Percentiles rank a stretch among this genome's conserved stretches.
These are phyloP conservation scores for Harpagifer antarcticus DNA, from an alignment of 2,797 vertebrate species.

Conservation along the genomic window DNA sequence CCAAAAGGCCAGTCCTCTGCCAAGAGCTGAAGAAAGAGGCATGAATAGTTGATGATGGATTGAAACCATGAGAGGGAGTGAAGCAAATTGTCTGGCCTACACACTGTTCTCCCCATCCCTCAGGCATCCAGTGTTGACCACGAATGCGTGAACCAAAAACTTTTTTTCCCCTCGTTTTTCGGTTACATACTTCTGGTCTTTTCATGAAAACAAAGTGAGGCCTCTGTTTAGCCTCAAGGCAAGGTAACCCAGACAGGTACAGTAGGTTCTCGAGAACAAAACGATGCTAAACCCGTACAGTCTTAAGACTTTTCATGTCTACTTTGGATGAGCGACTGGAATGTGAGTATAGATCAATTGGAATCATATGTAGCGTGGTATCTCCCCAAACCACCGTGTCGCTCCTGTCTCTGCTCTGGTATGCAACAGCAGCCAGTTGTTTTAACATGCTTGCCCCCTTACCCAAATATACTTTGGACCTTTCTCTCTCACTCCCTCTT, in stretches of 20 bases:
- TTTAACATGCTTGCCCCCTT: slow-evolving; percentile 64
- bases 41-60: slow-evolving; percentile 16
- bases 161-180: not conserved
- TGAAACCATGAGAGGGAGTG: slow-evolving; percentile 24
- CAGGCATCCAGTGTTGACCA: slow-evolving; percentile 19
- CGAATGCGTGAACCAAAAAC: slow-evolving; percentile 22
- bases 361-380: slow-evolving; percentile 64
- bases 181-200: slow-evolving; percentile 17
- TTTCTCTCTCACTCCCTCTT: slow-evolving; percentile 2
- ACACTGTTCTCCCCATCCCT: slow-evolving; percentile 14
- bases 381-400: slow-evolving; percentile 37
- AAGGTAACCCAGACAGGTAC: not conserved
- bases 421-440: slow-evolving; percentile 63
- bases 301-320: slow-evolving; percentile 19
- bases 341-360: slow-evolving; percentile 54
- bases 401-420: slow-evolving; percentile 56
- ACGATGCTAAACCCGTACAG: slow-evolving; percentile 19
- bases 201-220: slow-evolving; percentile 1
- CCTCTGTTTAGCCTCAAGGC: slow-evolving; percentile 13
- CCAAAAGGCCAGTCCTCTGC: slow-evolving; percentile 97
- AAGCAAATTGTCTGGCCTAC: slow-evolving; percentile 31
- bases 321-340: slow-evolving; percentile 42
- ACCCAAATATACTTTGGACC: slow-evolving; percentile 63
- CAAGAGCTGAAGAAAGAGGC: slow-evolving; percentile 85
- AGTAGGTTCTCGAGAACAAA: slow-evolving; percentile 20